These are phyloP conservation scores for Saguinus midas DNA, from an alignment of 2,113 vertebrate species.

Conservation along the genomic window DNA sequence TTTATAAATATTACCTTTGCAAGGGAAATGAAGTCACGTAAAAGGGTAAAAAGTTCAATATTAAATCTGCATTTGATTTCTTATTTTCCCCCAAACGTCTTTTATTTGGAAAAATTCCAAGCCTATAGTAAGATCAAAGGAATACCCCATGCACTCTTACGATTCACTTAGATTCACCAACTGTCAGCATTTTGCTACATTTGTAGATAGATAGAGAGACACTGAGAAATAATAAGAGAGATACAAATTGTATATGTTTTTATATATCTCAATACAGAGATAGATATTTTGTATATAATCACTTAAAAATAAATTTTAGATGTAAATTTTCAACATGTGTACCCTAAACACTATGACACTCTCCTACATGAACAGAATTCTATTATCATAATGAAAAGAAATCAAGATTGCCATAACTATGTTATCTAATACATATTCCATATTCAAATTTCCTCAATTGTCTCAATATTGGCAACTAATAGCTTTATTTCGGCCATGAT, in stretches of 20 bases:
- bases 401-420: not conserved
- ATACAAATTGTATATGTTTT: not conserved
- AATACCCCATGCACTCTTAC: not conserved
- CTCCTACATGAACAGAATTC: not conserved
- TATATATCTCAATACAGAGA: not conserved
- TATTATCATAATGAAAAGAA: not conserved
- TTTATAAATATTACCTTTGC: not conserved
- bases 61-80: not conserved
- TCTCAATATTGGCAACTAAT: not conserved
- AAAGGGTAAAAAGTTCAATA: not conserved
- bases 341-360: not conserved
- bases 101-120: not conserved
- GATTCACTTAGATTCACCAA: not conserved
- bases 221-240: not conserved
- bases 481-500: not conserved
- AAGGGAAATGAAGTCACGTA: not conserved
- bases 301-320: not conserved
- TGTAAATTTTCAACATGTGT: not conserved
- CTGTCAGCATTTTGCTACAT: not conserved
- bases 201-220: not conserved
- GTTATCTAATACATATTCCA: not conserved
- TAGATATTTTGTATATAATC: not conserved
- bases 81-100: not conserved
- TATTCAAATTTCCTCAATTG: not conserved
- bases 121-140: not conserved